Evolutionary conservation across 2,888 invertebrate genomes (phyloP), one percentile per base, ranked within the genome.

Genomic region (Lathronympha strigana): DNA sequence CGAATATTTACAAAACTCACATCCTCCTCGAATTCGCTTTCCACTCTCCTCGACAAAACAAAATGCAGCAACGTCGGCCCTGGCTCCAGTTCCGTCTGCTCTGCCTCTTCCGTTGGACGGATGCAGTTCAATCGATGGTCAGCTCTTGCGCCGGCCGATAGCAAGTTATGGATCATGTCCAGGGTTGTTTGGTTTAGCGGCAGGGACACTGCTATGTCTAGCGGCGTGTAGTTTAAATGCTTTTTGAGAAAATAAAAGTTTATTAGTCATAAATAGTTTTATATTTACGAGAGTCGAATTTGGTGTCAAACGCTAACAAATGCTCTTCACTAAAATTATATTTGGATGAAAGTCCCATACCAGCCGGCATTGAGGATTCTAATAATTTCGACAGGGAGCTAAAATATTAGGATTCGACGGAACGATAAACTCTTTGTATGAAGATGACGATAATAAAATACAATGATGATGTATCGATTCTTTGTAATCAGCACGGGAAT

Each of bases 21-120:
- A 8, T 69, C 64, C 73, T 83, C 82, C 40, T 86, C 81, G 2
- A 4, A 47, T 1, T 82, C 80, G 57, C 38, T 74, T 3, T 82
- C 81, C 1, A 71, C 50, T 66, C 73, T 82, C 66, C 70, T 86
- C 1, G 77, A 75, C n/a, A 90, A 68, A 1, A 87, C 76, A 47
- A 74, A 83, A 67, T 90, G 89, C 6, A 90, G 69, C 17, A 91
- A 74, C 2, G 84, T 88, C 1, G 91, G 90, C 0, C 90, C 90
- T 11, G 72, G 72, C 1, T 23, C 11, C 6, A 58, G 67, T 2
- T 70, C 66, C 8, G 8, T 13, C 38, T 66, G 23, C 8, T 58
- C 53, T 19, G 67, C 45, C 40, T 69, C 68, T 0, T 28, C 60
- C 19, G 67, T 63, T 28, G 36, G 31, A 47, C 9, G 40, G 31